These are phyloP conservation scores for Drosophila neotestacea DNA, from an alignment of 2,888 invertebrate genomes.

Conservation along the genomic window DNA sequence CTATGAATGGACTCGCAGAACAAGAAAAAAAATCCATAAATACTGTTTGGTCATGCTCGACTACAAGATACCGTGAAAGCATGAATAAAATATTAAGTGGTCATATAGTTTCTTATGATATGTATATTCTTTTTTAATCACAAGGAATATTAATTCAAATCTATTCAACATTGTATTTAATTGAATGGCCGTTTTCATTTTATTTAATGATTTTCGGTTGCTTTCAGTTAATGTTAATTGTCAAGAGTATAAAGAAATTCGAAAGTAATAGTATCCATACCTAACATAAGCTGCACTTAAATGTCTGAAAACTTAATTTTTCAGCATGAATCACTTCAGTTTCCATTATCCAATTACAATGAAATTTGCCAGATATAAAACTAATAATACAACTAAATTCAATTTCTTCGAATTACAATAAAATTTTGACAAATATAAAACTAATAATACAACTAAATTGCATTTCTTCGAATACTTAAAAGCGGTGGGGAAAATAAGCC, in stretches of 20 bases:
- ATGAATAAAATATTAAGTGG: too few relatives aligned
- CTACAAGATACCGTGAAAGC: not conserved
- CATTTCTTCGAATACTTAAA: not conserved
- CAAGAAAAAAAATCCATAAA: not conserved
- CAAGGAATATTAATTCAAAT: too few relatives aligned
- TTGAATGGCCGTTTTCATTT: too few relatives aligned
- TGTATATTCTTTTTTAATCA: not conserved
- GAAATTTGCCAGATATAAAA: not conserved
- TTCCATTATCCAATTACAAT: not conserved
- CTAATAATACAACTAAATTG: not conserved
- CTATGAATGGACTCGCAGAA: conserved; percentile 24
- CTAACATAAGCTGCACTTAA: too few relatives aligned
- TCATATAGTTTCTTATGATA: not conserved
- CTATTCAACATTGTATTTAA: too few relatives aligned
- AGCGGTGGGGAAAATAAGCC: not conserved
- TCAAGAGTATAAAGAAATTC: too few relatives aligned
- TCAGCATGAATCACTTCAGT: not conserved
- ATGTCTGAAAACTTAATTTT: not conserved
- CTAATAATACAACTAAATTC: not conserved
- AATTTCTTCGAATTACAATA: not conserved
- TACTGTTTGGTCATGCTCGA: not conserved
- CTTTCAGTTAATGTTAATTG: too few relatives aligned
- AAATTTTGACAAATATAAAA: not conserved
- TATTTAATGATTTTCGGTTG: too few relatives aligned
- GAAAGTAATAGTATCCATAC: too few relatives aligned